Evolutionary conservation across 2,888 invertebrate species (phyloP).

Genomic region (Galerucella pusilla): DNA sequence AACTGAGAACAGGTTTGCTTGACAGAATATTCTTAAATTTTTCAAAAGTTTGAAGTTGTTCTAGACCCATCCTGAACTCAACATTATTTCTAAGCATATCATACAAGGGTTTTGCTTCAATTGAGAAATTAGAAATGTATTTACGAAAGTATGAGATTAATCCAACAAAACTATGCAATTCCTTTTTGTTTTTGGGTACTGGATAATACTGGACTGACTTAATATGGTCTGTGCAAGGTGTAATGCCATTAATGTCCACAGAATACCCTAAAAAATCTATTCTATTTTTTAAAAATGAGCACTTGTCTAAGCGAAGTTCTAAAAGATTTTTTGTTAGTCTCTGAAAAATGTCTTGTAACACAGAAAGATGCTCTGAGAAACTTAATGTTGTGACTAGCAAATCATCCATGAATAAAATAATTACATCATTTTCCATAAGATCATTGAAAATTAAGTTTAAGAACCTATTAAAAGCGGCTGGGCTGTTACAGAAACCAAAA

Average conservation of each 20-base stretch:
- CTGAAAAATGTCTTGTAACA: not conserved
- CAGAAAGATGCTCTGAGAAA: not conserved
- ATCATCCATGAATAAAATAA: no score
- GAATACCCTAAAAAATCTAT: not conserved
- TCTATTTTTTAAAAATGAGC: not conserved
- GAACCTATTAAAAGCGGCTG: not conserved
- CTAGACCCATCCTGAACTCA: not conserved
- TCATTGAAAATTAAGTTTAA: not conserved
- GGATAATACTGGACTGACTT: no score
- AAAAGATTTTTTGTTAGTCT: not conserved
- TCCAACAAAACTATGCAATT: not conserved
- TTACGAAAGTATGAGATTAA: constrained; percentile 1
- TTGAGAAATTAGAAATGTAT: constrained; percentile 1
- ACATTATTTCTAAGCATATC: not conserved
- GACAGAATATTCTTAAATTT: not conserved
- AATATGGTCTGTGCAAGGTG: no score
- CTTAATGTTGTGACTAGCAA: not conserved
- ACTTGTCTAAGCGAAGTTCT: not conserved
- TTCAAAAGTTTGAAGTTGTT: constrained; percentile 1
- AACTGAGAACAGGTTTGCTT: no score
- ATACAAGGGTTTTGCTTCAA: constrained; percentile 2
- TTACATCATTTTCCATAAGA: not conserved
- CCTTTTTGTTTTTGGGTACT: no score
- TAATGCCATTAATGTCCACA: not conserved
- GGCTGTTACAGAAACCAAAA: not conserved